phyloP scores from a whole-genome alignment of 1,140 invertebrate species.

The Bactericera cockerelli region DNA sequence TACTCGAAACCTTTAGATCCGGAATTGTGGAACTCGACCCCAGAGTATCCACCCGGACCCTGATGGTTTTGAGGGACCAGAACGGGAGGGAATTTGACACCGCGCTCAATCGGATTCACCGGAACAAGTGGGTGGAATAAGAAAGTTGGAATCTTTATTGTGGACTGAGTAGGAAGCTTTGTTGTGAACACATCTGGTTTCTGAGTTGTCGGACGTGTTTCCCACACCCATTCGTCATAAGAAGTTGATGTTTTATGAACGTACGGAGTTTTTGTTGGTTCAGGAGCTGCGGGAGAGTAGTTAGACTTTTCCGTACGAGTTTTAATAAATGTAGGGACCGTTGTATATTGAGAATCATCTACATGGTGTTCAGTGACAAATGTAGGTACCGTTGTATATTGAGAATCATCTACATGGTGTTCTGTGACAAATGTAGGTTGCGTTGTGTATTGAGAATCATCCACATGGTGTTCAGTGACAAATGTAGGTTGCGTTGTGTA shows the following conservation, averaged over 20 bases:
- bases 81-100: too few relatives aligned
- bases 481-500: neutral
- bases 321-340: neutral
- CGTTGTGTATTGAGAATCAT: too few relatives aligned
- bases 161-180: neutral
- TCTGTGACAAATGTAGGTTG: too few relatives aligned
- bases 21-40: too few relatives aligned
- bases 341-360: too few relatives aligned
- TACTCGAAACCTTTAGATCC: neutral
- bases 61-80: too few relatives aligned
- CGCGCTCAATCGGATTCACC: neutral
- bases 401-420: too few relatives aligned
- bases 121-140: neutral
- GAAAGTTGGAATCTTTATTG: neutral
- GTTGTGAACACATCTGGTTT: neutral
- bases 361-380: too few relatives aligned
- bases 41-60: too few relatives aligned
- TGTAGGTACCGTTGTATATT: too few relatives aligned
- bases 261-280: neutral
- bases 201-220: neutral
- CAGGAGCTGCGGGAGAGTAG: too few relatives aligned
- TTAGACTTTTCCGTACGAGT: neutral
- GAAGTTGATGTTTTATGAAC: neutral
- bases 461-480: too few relatives aligned
- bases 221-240: slow-evolving; percentile 5